Evolutionary conservation across 2,888 invertebrate species (phyloP).

Genomic region (Chloroclystis v-ata): DNA sequence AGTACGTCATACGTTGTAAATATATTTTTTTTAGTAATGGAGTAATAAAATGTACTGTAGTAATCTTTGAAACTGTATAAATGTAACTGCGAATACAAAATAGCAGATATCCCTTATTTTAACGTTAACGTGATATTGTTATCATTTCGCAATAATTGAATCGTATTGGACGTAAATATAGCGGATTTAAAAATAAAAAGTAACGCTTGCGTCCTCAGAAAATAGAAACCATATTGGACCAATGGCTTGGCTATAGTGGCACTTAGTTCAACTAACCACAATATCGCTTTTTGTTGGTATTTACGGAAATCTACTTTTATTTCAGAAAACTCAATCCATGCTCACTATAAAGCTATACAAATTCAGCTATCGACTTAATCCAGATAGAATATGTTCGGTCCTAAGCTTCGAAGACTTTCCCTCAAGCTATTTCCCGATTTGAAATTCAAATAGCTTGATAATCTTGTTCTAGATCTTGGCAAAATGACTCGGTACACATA

Average conservation of each 20-base stretch:
- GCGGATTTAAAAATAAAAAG: slow-evolving; percentile 9
- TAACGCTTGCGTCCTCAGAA: slow-evolving; percentile 16
- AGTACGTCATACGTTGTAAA: no score
- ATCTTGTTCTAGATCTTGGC: slow-evolving; percentile 15
- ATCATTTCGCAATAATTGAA: slow-evolving; percentile 11
- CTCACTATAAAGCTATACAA: slow-evolving; percentile 8
- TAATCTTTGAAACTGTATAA: no score
- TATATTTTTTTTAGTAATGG: no score
- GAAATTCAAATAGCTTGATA: slow-evolving; percentile 18
- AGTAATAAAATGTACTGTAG: no score
- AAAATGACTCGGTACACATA: slow-evolving; percentile 10
- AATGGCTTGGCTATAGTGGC: slow-evolving; percentile 15
- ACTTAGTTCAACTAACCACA: slow-evolving; percentile 7
- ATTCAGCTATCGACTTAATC: slow-evolving; percentile 12
- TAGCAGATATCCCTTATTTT: no score
- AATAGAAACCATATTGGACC: slow-evolving; percentile 18
- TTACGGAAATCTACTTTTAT: slow-evolving; percentile 12
- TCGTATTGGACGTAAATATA: slow-evolving; percentile 5
- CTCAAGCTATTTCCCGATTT: slow-evolving; percentile 16
- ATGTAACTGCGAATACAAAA: no score
- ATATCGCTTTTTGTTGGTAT: slow-evolving; percentile 12
- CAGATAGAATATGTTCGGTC: slow-evolving; percentile 16
- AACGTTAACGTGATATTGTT: no score
- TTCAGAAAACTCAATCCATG: slow-evolving; percentile 8
- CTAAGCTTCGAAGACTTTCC: slow-evolving; percentile 17